phyloP scores from a whole-genome alignment of 1,140 invertebrate species.

The Drosophila funebris region DNA sequence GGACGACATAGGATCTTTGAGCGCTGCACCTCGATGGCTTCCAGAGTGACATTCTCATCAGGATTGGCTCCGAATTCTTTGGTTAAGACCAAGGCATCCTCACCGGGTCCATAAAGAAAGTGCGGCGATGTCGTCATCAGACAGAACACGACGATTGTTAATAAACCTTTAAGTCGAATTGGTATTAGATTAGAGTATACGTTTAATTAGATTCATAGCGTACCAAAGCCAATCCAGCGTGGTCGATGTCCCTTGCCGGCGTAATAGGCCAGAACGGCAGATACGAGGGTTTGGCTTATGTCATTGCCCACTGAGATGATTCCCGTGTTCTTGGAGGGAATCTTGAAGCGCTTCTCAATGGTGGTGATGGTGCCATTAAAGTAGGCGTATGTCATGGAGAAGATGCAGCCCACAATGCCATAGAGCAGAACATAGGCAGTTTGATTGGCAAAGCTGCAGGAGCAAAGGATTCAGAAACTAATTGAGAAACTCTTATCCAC shows the following conservation, averaged over 20 bases:
- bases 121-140: constrained; percentile 89
- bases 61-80: constrained; percentile 85
- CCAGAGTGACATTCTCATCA: constrained; percentile 79
- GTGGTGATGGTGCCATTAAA: constrained; percentile 92
- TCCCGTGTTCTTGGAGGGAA: constrained; percentile 90
- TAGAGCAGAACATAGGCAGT: constrained; percentile 90
- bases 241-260: constrained; percentile 74
- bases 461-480: not conserved
- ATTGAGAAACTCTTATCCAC: too few species aligned
- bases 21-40: constrained; percentile 74
- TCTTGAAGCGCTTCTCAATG: constrained; percentile 92
- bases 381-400: constrained; percentile 90
- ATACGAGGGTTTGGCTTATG: constrained; percentile 66
- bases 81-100: constrained; percentile 88
- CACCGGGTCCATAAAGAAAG: constrained; percentile 89
- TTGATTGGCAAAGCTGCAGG: constrained; percentile 88
- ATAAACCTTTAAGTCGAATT: constrained; percentile 84
- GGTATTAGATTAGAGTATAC: not conserved
- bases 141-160: constrained; percentile 88
- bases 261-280: constrained; percentile 69
- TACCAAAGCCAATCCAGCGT: constrained; percentile 77
- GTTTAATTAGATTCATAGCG: constrained; percentile 84
- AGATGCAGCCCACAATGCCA: constrained; percentile 89
- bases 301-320: constrained; percentile 90
- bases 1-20: constrained; percentile 83